phyloP scores from a whole-genome alignment of 1,140 invertebrate genomes.

The Phortica variegata region DNA sequence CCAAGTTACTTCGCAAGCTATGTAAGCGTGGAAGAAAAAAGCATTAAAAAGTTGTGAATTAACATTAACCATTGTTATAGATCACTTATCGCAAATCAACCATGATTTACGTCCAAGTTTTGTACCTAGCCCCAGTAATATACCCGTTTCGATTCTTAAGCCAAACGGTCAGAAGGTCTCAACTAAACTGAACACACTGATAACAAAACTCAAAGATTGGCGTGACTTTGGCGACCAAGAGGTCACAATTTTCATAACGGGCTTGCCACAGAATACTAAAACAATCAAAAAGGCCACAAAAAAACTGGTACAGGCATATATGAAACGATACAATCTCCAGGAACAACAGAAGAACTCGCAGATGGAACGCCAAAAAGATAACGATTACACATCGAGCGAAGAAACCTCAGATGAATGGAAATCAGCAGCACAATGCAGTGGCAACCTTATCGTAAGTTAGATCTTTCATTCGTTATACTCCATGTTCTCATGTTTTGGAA shows the following conservation, averaged over 20 bases:
- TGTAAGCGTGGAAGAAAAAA: constrained; percentile 21
- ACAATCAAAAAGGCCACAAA: constrained; percentile 34
- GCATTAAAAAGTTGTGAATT: not conserved
- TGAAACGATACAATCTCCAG: constrained; percentile 41
- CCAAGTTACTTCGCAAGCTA: constrained; percentile 35
- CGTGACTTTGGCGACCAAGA: constrained; percentile 41
- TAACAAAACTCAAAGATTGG: constrained; percentile 27
- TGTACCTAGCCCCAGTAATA: constrained; percentile 44
- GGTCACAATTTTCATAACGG: constrained; percentile 47
- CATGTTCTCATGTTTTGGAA: too few relatives aligned
- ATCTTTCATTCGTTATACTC: not conserved
- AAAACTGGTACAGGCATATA: constrained; percentile 38
- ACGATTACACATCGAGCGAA: constrained; percentile 42
- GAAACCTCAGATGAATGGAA: constrained; percentile 37
- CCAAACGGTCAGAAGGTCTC: constrained; percentile 37
- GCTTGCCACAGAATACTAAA: constrained; percentile 32
- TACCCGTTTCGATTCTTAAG: constrained; percentile 43
- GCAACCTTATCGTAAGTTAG: constrained; percentile 40
- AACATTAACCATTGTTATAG: constrained; percentile 2
- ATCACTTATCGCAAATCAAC: constrained; percentile 42
- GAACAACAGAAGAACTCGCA: constrained; percentile 33
- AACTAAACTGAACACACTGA: constrained; percentile 42
- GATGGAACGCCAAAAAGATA: constrained; percentile 25
- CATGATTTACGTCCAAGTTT: constrained; percentile 39
- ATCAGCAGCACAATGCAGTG: constrained; percentile 26